Evolutionary conservation across 2,113 vertebrate genomes (phyloP), one percentile per base, ranked within the genome.

Genomic region (Takifugu flavidus): DNA sequence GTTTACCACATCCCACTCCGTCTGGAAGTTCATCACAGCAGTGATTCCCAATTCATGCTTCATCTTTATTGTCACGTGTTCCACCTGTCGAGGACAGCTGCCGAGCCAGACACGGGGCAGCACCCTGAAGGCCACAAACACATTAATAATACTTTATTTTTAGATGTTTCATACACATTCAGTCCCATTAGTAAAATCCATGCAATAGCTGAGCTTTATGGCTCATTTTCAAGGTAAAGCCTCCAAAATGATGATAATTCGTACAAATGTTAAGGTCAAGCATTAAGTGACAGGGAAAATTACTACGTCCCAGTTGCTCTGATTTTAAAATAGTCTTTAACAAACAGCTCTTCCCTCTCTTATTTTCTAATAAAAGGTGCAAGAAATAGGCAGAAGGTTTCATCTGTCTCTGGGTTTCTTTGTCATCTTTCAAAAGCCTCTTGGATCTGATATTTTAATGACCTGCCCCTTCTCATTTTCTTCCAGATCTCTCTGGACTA

Each of bases 1-100:
- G 85, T 94, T 95, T 20, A 93, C 67, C 51, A 99, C 85, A 44
- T 98, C 96, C 90, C 86, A 91, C 69, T 97, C 95, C 0, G 95
- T 98, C 91, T 99, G 97, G 87, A 98, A 97, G 87, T 99, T 98
- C 92, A 99, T 94, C 51, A 99, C 92, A 1, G 96, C 95, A 0
- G 96, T 98, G 61, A 98, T 53, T 28, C 94, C 93, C 84, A 99
- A 58, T 53, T 98, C 96, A 0, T 94, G 88, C 85, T 96, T 98
- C 89, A 98, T 86, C 84, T 95, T 98, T 45, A 98, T 77, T 0
- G 93, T 97, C 71, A 99, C 91, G 0, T 99, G 96, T 67, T 98
- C 96, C 74, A 93, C 77, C 61, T 94, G 94, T 49, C 95, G 94
- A 67, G 97, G 97, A 62, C 97, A 98, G 80, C 95, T 98, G 64